Base-by-base conservation (phyloP, 2,888 invertebrate species). In the Argyra leucocephala region DNA sequence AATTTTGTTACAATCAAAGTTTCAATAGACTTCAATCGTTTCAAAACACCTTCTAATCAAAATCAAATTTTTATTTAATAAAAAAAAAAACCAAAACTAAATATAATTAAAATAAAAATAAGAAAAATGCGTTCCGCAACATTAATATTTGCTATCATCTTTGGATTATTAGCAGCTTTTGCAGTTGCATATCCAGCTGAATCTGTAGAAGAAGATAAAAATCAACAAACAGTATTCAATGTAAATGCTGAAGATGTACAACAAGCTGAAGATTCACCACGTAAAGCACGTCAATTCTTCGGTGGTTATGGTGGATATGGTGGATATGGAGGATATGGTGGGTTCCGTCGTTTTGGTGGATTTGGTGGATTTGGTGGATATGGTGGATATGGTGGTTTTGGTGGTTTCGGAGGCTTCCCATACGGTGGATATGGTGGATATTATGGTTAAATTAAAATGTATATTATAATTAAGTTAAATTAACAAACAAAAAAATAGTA, bases 211-310 rank as follows among this genome's bases (percentile, higher is more conserved):
- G 7, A 10, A 23, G n/a, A 58, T 15, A 18, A 59, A n/a, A 18
- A 59, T 23, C 23, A 23, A 59, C 12, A 18, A 1, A 3, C 12
- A 59, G 12, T 23, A 59, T 3, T 23, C 15, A 21, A 22, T 22
- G 22, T 12, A 1, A 22, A 23, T 24, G 15, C 9, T 48, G 48
- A 48, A 3, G 57, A 7, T 57, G 67, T 68, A 66, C 68, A 68
- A 61, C 66, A 69, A 64, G 69, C 37, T 26, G 68, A 69, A 58
- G 57, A 60, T 37, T 65, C 65, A 3, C 24, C 23, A 9, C 66
- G 69, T 12, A 63, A 62, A 36, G 64, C 58, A 21, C 65, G 69
- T 22, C 69, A 68, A 21, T 68, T 67, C 21, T 21, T 57, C n/a
- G 68, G 68, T 5, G 66, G 66, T n/a, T 66, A 68, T 10, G 63